Conservation (phyloP, 2,113 vertebrate species). For the Hemichromis elongatus region DNA sequence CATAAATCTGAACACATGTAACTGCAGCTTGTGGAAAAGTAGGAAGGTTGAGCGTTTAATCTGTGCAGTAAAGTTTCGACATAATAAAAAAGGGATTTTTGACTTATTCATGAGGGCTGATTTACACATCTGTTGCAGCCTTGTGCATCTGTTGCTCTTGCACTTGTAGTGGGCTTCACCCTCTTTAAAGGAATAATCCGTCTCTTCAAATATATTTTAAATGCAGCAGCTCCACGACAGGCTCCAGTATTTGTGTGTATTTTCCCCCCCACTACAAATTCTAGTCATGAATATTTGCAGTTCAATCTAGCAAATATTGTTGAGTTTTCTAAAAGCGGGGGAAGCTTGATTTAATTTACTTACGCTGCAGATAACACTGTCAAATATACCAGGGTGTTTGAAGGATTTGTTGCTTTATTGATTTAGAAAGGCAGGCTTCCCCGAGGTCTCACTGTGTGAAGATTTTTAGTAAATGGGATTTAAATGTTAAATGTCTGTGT, state of each 20-base stretch:
- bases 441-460: background rate
- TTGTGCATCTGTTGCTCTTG: slow-evolving; percentile 38
- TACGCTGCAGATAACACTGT: background rate
- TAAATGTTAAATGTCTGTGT: background rate
- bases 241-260: background rate
- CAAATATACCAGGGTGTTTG: background rate
- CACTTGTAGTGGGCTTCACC: background rate
- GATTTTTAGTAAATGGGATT: background rate
- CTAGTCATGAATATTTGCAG: background rate
- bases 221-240: background rate
- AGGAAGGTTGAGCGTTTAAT: background rate
- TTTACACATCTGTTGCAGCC: slow-evolving; percentile 47
- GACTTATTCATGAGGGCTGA: slow-evolving; percentile 22
- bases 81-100: background rate
- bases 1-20: background rate
- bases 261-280: background rate
- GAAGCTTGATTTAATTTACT: background rate
- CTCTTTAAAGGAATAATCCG: slow-evolving; percentile 19
- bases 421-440: background rate
- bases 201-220: background rate
- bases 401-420: background rate
- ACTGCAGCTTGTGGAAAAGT: background rate
- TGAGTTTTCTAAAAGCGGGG: background rate
- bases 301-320: background rate
- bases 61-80: background rate